phyloP scores from a whole-genome alignment of 23 tunicate species.

The Phallusia fumigata region DNA sequence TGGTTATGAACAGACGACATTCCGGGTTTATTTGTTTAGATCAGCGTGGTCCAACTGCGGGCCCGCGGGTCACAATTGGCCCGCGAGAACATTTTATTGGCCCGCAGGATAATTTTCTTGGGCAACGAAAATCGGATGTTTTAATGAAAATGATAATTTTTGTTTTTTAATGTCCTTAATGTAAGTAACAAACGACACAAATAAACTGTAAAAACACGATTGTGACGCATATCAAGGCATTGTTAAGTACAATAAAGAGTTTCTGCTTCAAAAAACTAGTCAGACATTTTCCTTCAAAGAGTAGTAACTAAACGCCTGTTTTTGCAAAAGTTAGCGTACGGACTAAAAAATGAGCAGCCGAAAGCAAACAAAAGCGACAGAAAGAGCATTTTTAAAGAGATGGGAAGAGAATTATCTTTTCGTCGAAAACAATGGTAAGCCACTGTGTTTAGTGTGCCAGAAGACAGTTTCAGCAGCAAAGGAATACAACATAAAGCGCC shows the following conservation, averaged over 20 bases:
- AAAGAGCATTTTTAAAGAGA: constrained; percentile 31
- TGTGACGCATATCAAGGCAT: no score
- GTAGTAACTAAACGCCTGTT: no score
- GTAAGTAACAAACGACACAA: no score
- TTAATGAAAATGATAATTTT: no score
- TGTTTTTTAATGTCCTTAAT: no score
- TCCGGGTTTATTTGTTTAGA: not conserved
- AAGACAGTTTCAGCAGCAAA: constrained; percentile 67
- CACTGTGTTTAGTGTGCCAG: constrained; percentile 42
- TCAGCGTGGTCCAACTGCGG: constrained; percentile 29
- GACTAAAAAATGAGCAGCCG: constrained; percentile 4
- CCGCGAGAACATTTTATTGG: not conserved
- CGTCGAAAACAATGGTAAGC: constrained; percentile 40
- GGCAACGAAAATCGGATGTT: no score
- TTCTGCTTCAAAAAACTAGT: no score
- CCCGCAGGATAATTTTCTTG: not conserved
- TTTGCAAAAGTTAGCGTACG: not conserved
- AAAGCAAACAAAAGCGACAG: constrained; percentile 32
- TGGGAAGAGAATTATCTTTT: constrained; percentile 43
- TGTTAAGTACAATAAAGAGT: no score
- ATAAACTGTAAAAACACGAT: no score
- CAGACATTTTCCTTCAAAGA: no score
- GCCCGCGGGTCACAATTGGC: constrained; percentile 5
- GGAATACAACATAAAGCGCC: constrained; percentile 68
- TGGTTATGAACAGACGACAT: no score